phyloP scores from a whole-genome alignment of 1,140 invertebrate species.

The Ceratosolen fusciceps region DNA sequence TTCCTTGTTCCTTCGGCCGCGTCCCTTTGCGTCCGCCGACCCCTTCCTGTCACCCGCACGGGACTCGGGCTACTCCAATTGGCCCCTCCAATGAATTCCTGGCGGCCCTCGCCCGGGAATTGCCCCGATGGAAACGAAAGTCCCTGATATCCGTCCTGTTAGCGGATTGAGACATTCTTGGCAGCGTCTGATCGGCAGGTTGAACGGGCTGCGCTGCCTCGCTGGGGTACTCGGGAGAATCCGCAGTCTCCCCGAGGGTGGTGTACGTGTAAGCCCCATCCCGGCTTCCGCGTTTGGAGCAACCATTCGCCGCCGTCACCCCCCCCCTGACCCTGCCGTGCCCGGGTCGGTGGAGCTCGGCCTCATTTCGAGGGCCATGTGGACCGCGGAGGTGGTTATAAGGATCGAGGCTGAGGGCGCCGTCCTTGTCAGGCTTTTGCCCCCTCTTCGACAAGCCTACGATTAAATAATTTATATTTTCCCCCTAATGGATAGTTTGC shows the following conservation, averaged over 20 bases:
- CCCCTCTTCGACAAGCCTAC: too few species aligned
- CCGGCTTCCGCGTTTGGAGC: too few species aligned
- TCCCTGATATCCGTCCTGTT: conserved; percentile 13
- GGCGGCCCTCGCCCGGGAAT: neutral
- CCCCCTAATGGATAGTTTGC: neutral
- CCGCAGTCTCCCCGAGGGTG: too few species aligned
- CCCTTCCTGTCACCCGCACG: neutral
- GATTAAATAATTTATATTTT: neutral
- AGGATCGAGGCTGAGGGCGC: too few species aligned
- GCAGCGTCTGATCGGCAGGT: neutral
- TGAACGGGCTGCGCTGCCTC: neutral
- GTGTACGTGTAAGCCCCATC: too few species aligned
- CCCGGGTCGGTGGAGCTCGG: too few species aligned
- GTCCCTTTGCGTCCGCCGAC: neutral
- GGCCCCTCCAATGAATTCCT: neutral
- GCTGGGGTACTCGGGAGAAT: too few species aligned
- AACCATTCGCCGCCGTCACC: too few species aligned
- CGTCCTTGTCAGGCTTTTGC: too few species aligned
- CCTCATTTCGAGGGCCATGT: too few species aligned
- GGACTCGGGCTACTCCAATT: neutral
- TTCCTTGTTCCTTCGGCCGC: neutral
- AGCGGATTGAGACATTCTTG: conserved; percentile 46
- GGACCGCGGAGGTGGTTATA: too few species aligned
- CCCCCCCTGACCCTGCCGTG: too few species aligned
- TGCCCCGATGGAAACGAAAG: conserved; percentile 29